A percentile compares a stretch with the other conserved stretches of the same genome.
Evolutionary conservation across 1,140 invertebrate species (phyloP).

Genomic region (Papilio polytes): DNA sequence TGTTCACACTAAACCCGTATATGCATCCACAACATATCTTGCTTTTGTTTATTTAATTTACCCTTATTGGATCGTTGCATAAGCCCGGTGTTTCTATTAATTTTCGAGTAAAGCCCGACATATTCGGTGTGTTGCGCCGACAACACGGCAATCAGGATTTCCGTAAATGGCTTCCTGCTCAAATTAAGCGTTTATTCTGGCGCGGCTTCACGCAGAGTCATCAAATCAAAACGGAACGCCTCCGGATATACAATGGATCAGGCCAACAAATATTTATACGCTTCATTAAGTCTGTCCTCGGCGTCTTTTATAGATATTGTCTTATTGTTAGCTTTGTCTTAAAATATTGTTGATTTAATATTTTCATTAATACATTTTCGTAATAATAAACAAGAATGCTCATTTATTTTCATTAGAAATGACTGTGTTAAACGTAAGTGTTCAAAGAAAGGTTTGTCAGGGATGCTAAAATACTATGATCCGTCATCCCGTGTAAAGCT

Average conservation of each 20-base stretch:
- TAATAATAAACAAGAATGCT: background rate
- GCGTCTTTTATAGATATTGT: background rate
- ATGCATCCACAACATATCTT: background rate
- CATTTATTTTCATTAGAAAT: background rate
- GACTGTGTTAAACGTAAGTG: no score
- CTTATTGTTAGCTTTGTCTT: slow-evolving; percentile 7
- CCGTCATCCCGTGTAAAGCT: no score
- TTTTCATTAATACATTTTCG: background rate
- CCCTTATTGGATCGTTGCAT: slow-evolving; percentile 10
- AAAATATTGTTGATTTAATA: slow-evolving; percentile 1
- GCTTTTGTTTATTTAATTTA: slow-evolving; percentile 24
- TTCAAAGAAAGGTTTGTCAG: no score
- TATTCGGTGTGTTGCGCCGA: slow-evolving; percentile 3
- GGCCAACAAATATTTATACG: slow-evolving; percentile 24
- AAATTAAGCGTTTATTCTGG: slow-evolving; percentile 60
- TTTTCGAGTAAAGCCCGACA: slow-evolving; percentile 25
- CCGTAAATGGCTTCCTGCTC: slow-evolving; percentile 45
- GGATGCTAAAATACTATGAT: no score
- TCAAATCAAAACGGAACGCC: slow-evolving; percentile 52
- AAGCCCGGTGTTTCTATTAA: slow-evolving; percentile 27
- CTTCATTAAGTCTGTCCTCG: background rate
- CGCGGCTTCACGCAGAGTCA: slow-evolving; percentile 49
- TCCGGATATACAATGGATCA: slow-evolving; percentile 25
- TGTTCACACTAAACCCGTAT: background rate
- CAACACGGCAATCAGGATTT: slow-evolving; percentile 31